Percentiles rank a stretch among this genome's conserved stretches.
These are phyloP conservation scores for Chelonus insularis DNA, from an alignment of 1,140 invertebrate genomes.

Conservation along the genomic window DNA sequence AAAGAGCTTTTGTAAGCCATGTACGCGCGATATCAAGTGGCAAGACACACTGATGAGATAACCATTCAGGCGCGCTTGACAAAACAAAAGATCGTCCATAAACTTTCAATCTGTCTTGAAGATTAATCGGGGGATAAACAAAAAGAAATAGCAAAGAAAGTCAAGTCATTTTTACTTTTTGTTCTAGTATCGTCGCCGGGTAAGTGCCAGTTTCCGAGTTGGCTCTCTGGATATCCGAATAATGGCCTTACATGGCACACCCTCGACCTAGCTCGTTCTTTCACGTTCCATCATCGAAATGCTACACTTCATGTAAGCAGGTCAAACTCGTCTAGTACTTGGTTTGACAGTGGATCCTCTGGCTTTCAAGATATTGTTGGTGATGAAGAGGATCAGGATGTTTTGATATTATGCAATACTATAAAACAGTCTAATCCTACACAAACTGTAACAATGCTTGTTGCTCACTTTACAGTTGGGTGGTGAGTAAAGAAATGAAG, in stretches of 20 bases:
- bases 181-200: constrained; percentile 58
- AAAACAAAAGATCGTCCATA: constrained; percentile 29
- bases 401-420: constrained; percentile 70
- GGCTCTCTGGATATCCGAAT: constrained; percentile 71
- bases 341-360: constrained; percentile 43
- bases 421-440: constrained; percentile 65
- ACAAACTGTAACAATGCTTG: constrained; percentile 66
- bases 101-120: constrained; percentile 25
- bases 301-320: constrained; percentile 69
- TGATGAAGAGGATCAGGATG: constrained; percentile 64
- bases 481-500: constrained; percentile 62
- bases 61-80: constrained; percentile 1
- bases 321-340: constrained; percentile 48
- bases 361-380: constrained; percentile 58
- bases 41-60: constrained; percentile 23
- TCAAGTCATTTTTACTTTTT: not conserved
- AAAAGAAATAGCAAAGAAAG: not conserved
- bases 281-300: constrained; percentile 75
- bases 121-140: constrained; percentile 14
- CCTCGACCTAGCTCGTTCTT: constrained; percentile 72
- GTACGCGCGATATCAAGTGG: not conserved
- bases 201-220: constrained; percentile 73
- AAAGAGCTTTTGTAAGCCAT: not conserved
- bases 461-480: constrained; percentile 76
- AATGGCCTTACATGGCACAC: constrained; percentile 72